Percentiles rank a stretch among this genome's conserved stretches.
phyloP scores from a whole-genome alignment of 2,888 invertebrate species.

The Priocnemis perturbator region DNA sequence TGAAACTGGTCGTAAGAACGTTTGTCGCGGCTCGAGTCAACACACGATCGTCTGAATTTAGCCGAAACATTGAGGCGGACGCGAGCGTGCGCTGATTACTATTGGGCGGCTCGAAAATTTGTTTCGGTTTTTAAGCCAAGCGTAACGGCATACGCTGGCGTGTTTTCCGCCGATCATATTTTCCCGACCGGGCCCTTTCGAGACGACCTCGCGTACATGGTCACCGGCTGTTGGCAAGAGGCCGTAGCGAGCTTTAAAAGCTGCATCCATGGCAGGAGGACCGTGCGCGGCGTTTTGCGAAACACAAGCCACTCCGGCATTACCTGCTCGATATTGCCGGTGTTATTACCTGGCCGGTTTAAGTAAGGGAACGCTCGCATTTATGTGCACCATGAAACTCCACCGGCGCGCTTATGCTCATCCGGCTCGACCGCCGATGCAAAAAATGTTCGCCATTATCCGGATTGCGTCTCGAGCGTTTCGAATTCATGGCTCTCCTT shows the following conservation, averaged over 20 bases:
- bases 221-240: background rate
- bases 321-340: constrained; percentile 34
- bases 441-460: no score
- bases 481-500: no score
- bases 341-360: constrained; percentile 31
- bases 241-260: background rate
- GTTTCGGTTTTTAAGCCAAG: no score
- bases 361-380: constrained; percentile 29
- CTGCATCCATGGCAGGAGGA: background rate
- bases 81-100: no score
- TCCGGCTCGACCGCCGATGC: no score
- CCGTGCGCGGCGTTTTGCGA: background rate
- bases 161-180: background rate
- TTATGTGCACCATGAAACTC: constrained; percentile 13
- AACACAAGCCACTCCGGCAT: constrained; percentile 30
- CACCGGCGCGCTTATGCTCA: no score
- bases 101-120: no score
- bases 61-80: no score
- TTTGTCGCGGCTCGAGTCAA: no score
- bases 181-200: constrained; percentile 6
- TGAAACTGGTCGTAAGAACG: no score
- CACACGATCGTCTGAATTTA: no score
- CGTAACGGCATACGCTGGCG: background rate
- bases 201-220: background rate
- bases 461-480: no score